phyloP scores from a whole-genome alignment of 2,113 vertebrate species.

The Spermophilus dauricus region DNA sequence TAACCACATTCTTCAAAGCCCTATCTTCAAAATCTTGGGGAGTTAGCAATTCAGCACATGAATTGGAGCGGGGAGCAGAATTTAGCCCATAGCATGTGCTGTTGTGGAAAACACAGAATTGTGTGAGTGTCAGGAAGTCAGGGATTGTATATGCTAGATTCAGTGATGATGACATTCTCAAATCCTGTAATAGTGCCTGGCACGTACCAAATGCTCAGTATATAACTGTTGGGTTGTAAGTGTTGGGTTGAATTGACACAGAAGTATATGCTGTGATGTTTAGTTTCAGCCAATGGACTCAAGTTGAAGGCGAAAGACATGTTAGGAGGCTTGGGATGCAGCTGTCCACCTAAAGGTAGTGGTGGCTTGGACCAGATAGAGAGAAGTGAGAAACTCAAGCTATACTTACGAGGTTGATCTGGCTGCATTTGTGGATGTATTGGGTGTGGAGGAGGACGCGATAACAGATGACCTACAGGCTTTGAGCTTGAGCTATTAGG shows the following conservation, averaged over 20 bases:
- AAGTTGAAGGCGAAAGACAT: background rate
- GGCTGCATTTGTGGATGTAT: background rate
- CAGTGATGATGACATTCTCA: slow-evolving; percentile 9
- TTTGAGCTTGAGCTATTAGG: background rate
- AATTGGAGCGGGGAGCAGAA: background rate
- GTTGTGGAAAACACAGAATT: background rate
- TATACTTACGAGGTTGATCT: background rate
- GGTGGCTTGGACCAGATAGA: background rate
- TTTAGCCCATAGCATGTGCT: background rate
- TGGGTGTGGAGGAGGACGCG: background rate
- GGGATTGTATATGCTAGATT: background rate
- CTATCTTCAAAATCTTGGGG: rapidly evolving
- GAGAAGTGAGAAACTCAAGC: background rate
- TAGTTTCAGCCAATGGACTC: background rate
- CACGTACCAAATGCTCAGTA: background rate
- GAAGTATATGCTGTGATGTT: background rate
- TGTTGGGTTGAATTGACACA: slow-evolving; percentile 1
- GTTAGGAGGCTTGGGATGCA: background rate
- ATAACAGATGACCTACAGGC: background rate
- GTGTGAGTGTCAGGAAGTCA: background rate
- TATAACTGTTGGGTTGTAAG: background rate
- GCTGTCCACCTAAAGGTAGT: background rate
- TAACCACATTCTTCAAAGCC: background rate
- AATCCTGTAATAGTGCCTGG: background rate
- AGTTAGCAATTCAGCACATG: background rate